phyloP scores from a whole-genome alignment of 2,797 vertebrate species.

The Sternarchorhynchus goeldii region DNA sequence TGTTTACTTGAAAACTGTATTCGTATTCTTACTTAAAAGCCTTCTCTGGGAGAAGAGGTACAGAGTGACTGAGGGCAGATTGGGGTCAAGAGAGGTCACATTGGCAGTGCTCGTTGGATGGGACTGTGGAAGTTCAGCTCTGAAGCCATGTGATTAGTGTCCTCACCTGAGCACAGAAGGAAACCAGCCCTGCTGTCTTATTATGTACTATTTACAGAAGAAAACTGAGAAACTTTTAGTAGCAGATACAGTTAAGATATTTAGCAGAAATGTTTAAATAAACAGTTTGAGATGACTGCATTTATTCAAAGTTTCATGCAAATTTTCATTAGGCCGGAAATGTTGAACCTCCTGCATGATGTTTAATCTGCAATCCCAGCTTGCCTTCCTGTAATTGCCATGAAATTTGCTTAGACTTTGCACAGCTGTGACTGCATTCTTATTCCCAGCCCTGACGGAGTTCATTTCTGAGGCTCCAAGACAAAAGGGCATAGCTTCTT shows the following conservation, averaged over 20 bases:
- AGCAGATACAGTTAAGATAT: not conserved
- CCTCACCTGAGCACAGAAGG: not conserved
- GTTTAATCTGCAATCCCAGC: constrained; percentile 8
- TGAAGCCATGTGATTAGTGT: not conserved
- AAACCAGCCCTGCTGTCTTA: not conserved
- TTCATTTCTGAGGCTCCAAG: constrained; percentile 28
- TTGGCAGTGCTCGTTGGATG: too few relatives aligned
- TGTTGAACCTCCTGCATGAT: not conserved
- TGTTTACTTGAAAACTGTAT: too few relatives aligned
- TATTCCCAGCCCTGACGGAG: not conserved
- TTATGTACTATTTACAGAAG: not conserved
- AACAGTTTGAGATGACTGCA: not conserved
- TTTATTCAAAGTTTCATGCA: not conserved
- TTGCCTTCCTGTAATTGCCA: constrained; percentile 17
- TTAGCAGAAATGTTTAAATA: not conserved
- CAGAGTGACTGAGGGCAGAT: not conserved
- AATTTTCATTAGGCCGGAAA: constrained; percentile 11
- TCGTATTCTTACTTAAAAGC: too few relatives aligned
- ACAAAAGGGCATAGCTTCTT: constrained; percentile 63
- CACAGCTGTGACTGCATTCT: constrained; percentile 4
- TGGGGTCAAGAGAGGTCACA: not conserved
- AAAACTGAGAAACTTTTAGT: not conserved
- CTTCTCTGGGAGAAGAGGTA: not conserved
- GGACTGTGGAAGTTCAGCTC: not conserved
- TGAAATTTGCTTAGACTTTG: constrained; percentile 16